These are phyloP conservation scores for Melinaea marsaeus DNA, from an alignment of 2,888 invertebrate genomes.

Conservation along the genomic window DNA sequence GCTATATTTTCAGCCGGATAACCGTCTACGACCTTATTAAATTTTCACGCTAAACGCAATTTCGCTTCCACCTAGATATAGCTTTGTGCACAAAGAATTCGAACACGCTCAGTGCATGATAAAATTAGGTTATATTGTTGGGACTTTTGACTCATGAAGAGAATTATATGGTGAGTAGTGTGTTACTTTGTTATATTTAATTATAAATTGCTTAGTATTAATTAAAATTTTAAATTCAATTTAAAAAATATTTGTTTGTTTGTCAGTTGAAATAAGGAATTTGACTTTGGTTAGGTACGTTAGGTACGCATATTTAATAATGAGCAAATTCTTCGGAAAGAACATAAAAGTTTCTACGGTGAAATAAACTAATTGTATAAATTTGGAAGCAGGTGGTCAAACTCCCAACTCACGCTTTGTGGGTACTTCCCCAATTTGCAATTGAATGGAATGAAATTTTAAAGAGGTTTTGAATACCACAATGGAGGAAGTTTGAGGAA, in stretches of 20 bases:
- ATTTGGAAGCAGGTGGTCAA: constrained; percentile 42
- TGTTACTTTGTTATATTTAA: not conserved
- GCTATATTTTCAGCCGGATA: constrained; percentile 29
- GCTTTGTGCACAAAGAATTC: constrained; percentile 5
- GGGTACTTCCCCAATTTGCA: constrained; percentile 43
- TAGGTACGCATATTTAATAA: constrained; percentile 1
- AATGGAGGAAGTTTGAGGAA: constrained; percentile 37
- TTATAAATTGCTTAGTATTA: not conserved
- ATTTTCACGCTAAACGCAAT: constrained; percentile 51
- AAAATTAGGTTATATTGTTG: constrained; percentile 6
- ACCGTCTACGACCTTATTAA: constrained; percentile 46
- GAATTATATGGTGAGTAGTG: not conserved
- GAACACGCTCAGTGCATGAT: not conserved
- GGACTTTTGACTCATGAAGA: not conserved
- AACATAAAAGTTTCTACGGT: constrained; percentile 2
- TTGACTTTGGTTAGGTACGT: not conserved
- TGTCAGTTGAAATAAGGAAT: not conserved
- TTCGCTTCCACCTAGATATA: constrained; percentile 29
- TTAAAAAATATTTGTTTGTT: not conserved
- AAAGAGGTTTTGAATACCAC: constrained; percentile 40
- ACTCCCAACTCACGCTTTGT: constrained; percentile 44
- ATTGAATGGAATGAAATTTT: constrained; percentile 54
- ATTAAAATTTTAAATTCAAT: not conserved
- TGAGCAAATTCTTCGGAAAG: not conserved
- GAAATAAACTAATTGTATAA: constrained; percentile 11